These are phyloP conservation scores for Euphonia xanthogaster DNA, from an alignment of 2,797 vertebrate genomes.

Conservation along the genomic window DNA sequence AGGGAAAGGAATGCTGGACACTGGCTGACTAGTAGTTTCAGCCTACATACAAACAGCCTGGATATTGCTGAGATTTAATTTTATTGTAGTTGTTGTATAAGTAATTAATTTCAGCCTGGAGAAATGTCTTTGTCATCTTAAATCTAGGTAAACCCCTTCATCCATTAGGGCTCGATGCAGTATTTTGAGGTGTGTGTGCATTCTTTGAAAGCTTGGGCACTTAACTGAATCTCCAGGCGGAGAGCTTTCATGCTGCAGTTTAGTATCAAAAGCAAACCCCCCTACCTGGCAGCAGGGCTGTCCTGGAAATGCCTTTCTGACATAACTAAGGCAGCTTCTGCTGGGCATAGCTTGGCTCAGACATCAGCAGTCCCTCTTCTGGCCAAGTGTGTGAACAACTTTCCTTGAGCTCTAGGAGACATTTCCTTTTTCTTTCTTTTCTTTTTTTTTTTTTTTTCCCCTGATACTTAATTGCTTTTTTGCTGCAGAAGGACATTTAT, in stretches of 20 bases:
- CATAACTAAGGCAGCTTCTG: neutral
- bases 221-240: neutral
- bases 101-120: neutral
- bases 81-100: neutral
- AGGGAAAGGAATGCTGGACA: neutral
- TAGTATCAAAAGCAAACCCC: neutral
- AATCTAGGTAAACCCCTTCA: neutral
- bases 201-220: neutral
- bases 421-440: neutral
- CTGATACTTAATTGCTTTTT: neutral
- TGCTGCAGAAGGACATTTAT: neutral
- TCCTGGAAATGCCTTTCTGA: neutral
- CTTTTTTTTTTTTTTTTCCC: accelerated
- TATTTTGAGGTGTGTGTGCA: neutral
- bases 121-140: neutral
- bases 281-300: neutral
- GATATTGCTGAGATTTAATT: neutral
- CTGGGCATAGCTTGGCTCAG: neutral
- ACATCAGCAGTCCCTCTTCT: conserved; percentile 53
- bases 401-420: neutral
- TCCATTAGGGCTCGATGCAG: neutral
- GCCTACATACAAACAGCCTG: neutral
- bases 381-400: conserved; percentile 23
- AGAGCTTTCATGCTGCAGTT: neutral
- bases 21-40: neutral